Base-by-base conservation (phyloP, 2,797 vertebrate genomes). In the Dendrocincla fuliginosa region DNA sequence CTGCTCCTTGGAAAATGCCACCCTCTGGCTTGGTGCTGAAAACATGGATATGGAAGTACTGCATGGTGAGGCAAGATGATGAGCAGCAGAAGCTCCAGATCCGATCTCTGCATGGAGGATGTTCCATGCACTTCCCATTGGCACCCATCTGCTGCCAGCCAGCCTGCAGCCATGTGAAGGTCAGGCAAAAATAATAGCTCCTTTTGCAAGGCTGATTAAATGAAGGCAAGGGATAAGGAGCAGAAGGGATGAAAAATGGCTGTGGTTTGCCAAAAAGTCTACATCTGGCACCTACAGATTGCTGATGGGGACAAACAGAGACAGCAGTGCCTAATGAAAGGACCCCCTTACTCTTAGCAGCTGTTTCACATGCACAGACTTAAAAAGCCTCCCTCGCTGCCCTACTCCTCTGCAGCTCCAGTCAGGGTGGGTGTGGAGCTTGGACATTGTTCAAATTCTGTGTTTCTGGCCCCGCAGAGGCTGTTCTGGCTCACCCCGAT, bases 361-460 rank as follows among this genome's bases (percentile, higher is more conserved):
- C 71, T 5, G 2, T 89, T 87, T 84, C 78, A 56, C 16, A 2
- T 18, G 41, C 16, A 5, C 13, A n/a, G 33, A 41, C 46, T 89
- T 74, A 1, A 35, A 94, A 87, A 84, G 46, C 60, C 8, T 50
- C 44, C 49, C 47, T 75, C 4, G 1, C 47, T 2, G 18, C 69
- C 76, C 52, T 1, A 5, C 32, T 79, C 13, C 16, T 60, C 82
- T 82, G 49, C 87, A 64, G 77, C 89, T 80, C 23, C 71, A 41
- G 52, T 71, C 35, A 32, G 32, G 59, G 77, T 59, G 90, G 90
- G 80, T 95, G 84, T 73, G 86, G 92, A 92, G 53, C 83, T 55
- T 33, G 83, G 90, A 80, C 18, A 2, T 44, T 16, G 84, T 50
- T 87, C 65, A 63, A 35, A n/a, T 22, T 7, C 16, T 67, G 27